Base-by-base conservation (phyloP, 2,888 invertebrate species). In the Acrobasis consociella region DNA sequence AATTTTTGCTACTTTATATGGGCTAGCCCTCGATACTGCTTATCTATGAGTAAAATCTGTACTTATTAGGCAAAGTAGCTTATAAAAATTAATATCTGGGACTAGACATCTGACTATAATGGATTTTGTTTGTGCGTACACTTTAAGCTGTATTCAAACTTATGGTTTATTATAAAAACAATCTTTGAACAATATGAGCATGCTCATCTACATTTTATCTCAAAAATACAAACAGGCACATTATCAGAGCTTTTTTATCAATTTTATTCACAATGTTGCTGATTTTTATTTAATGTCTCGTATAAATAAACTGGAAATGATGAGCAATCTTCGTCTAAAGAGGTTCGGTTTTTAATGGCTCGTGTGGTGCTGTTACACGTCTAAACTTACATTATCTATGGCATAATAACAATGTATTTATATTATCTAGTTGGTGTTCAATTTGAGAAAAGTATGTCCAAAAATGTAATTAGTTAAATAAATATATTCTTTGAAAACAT, bases 21-120 rank as follows among this genome's bases (percentile, higher is more conserved):
- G 73, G 79, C 75, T 76, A 80, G 67, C 73, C 74, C 74, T 69
- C 69, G 72, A 72, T 71, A 76, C 76, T 77, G 73, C 76, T 77
- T 78, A 81, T 74, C 74, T 81, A 79, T 82, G 82, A 83, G 83
- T 83, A 77, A 77, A 69, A 73, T 77, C 81, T 82, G 83, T 76
- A 82, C 76, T 77, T 79, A 81, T 72, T 73, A 75, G 80, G 81
- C 77, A 71, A 80, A 74, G 73, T 75, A 77, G 78, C 83, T 84
- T 82, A 83, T 73, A 78, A 78, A 79, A 80, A 82, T 80, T 80
- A 81, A 82, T 81, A 83, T 87, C 78, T 84, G 84, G 82, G 91
- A 91, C 91, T 91, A 91, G 91, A 91, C 75, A 81, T 82, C 81
- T 91, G 91, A 91, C 91, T 91, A 91, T 80, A 82, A 78, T 74